These are phyloP conservation scores for Chaenocephalus aceratus DNA, from an alignment of 2,113 vertebrate species.

Conservation along the genomic window DNA sequence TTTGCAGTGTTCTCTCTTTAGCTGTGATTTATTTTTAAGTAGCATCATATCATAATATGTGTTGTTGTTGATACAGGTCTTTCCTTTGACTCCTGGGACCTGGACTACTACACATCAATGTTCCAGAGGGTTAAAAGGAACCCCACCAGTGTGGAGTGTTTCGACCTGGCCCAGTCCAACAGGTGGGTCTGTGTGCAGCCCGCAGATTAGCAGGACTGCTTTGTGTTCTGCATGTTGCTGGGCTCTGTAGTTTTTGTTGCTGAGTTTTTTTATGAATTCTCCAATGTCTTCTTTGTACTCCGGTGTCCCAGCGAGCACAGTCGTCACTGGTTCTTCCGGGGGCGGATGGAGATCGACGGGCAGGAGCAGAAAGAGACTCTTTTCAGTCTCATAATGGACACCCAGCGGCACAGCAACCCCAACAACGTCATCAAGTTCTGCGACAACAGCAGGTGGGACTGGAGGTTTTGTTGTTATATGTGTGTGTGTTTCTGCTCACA, in stretches of 20 bases:
- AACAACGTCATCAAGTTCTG: slow-evolving; percentile 96
- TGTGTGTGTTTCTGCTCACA: background rate
- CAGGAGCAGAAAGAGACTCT: slow-evolving; percentile 84
- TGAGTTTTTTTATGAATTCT: background rate
- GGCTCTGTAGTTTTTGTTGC: background rate
- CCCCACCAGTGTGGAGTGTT: slow-evolving; percentile 92
- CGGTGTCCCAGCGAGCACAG: slow-evolving; percentile 89
- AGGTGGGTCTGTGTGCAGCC: slow-evolving; percentile 79
- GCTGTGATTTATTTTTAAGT: background rate
- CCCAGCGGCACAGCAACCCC: slow-evolving; percentile 88
- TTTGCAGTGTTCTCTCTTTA: background rate
- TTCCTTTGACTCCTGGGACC: slow-evolving; percentile 92
- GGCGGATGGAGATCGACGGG: slow-evolving; percentile 87
- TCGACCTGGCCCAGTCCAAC: slow-evolving; percentile 95
- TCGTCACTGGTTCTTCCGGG: slow-evolving; percentile 96
- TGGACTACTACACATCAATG: slow-evolving; percentile 89
- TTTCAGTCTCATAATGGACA: slow-evolving; percentile 92
- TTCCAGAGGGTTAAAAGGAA: slow-evolving; percentile 90
- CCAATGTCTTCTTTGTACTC: background rate
- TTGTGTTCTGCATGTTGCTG: slow-evolving; percentile 5
- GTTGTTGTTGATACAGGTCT: slow-evolving; percentile 80
- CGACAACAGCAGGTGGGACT: slow-evolving; percentile 93
- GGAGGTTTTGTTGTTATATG: background rate
- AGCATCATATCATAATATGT: background rate
- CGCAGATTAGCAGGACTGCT: background rate